phyloP scores from a whole-genome alignment of 1,140 invertebrate species.

The Caenorhabditis latens region DNA sequence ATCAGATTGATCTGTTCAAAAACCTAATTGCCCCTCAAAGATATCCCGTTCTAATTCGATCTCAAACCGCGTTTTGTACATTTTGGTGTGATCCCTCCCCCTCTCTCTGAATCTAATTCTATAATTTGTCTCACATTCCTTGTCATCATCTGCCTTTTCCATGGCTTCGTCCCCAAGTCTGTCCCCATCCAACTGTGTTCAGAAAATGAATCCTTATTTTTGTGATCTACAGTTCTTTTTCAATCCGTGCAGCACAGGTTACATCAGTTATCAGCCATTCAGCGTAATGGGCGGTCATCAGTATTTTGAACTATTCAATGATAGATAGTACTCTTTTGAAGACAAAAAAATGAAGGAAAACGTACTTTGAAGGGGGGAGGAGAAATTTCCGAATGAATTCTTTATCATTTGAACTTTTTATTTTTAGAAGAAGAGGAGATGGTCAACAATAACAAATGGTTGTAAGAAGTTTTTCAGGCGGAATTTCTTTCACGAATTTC shows the following conservation, averaged over 20 bases:
- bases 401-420: conserved; percentile 18
- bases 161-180: background rate
- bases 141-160: background rate
- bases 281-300: conserved; percentile 13
- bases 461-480: background rate
- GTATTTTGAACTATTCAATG: background rate
- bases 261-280: conserved; percentile 7
- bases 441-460: background rate
- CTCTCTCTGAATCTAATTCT: no score
- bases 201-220: conserved; percentile 28
- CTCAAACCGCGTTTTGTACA: conserved; percentile 17
- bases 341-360: background rate
- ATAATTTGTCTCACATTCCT: background rate
- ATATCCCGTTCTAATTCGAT: conserved; percentile 19
- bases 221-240: background rate
- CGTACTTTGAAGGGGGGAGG: background rate
- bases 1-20: conserved; percentile 45
- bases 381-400: background rate
- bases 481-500: background rate
- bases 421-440: background rate
- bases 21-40: background rate
- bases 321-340: background rate
- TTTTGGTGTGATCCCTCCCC: conserved; percentile 18
- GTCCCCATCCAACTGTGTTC: background rate
- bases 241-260: background rate